Evolutionary conservation across 2,888 invertebrate genomes (phyloP).

Genomic region (Drosophila trichaetosa): DNA sequence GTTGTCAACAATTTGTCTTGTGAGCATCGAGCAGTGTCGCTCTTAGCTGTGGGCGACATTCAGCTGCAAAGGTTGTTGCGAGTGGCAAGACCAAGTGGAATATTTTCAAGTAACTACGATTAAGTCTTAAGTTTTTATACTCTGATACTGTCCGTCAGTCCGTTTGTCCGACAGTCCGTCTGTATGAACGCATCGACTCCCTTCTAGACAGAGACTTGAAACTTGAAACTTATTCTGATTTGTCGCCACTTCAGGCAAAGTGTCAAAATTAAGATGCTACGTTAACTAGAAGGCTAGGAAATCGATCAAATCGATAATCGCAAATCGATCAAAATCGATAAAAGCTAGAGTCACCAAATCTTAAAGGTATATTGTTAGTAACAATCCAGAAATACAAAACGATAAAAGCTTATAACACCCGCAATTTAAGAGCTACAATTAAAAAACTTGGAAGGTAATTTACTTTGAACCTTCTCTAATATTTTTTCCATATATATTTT

Average conservation of each 20-base stretch:
- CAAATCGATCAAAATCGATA: not conserved
- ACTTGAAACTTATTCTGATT: not conserved
- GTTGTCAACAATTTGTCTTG: conserved; percentile 77
- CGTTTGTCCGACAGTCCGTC: not conserved
- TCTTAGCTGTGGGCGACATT: conserved; percentile 27
- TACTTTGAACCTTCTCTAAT: not conserved
- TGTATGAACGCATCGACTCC: not conserved
- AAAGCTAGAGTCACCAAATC: not conserved
- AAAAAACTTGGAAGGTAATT: not conserved
- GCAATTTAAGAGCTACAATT: not conserved
- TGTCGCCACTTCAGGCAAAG: not conserved
- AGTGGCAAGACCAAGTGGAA: not conserved
- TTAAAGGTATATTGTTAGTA: not conserved
- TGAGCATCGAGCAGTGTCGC: conserved; percentile 30
- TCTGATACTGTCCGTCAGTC: not conserved
- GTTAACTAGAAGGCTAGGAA: not conserved
- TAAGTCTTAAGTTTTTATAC: not conserved
- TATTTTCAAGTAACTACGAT: not conserved
- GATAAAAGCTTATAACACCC: not conserved
- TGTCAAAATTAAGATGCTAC: not conserved
- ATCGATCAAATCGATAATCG: not conserved
- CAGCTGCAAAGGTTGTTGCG: conserved; percentile 1
- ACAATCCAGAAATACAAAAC: not conserved
- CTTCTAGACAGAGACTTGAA: not conserved
- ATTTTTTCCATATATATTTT: not conserved